Base-by-base conservation (phyloP, 2,797 vertebrate species). In the Neosilurus hyrtlii region DNA sequence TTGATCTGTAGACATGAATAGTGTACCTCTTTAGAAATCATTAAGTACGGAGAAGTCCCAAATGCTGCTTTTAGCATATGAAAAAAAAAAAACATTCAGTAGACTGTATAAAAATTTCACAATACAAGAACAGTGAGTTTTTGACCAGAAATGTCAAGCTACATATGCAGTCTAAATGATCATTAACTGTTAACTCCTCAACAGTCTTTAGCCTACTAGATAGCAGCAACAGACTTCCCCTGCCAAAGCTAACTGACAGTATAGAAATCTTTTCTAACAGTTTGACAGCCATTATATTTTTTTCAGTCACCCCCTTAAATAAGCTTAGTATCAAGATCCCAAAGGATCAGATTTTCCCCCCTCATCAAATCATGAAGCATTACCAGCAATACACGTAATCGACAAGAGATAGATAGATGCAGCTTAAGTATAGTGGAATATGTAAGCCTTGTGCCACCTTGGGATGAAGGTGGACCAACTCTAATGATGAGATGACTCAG, bases 261-360 rank as follows among this genome's bases (percentile, higher is more conserved):
- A 91, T 90, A 93, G 91, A 89, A 90, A 90, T 87, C 54, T 18
- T 79, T 56, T 71, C 82, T 92, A 94, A 94, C 93, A 94, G 93
- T 93, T 91, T 92, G 49, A 89, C 90, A 93, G 93, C 92, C 94
- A 92, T 94, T 84, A 88, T 88, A 81, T 91, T 89, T 84, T 83
- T 84, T 83, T 84, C 87, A 87, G 84, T 88, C 90, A 67, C 63
- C 24, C 52, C 35, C 67, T 26, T 70, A 67, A 72, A 59, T 20
- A 24, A 52, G 35, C 63, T 20, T 52, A 72, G 22, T 43, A 22
- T 37, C 51, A 74, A 43, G 56, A 78, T 63, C 43, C 87, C 80
- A 88, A 87, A 88, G 59, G 80, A 84, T 79, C 66, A 43, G 22
- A 35, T n/a, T 78, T 84, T 52, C 18, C 61, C 63, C 18, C 15